Evolutionary conservation across 2,888 invertebrate genomes (phyloP).

Genomic region (Xanthorhoe spadicearia): DNA sequence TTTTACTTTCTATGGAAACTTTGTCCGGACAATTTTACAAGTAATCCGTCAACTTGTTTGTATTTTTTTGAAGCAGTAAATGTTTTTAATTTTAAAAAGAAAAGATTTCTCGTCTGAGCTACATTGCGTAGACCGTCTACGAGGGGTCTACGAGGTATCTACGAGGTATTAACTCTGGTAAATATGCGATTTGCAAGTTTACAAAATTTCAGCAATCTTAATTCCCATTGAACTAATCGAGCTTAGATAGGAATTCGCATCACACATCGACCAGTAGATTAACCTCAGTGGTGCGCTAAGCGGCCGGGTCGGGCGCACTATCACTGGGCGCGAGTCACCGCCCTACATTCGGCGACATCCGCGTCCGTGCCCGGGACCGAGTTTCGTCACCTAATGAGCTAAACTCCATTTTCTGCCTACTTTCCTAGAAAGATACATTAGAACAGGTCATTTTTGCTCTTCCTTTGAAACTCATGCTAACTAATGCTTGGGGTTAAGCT

Average conservation of each 20-base stretch:
- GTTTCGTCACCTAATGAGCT: constrained; percentile 73
- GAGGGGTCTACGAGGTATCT: constrained; percentile 31
- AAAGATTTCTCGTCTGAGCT: not conserved
- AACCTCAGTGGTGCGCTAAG: constrained; percentile 9
- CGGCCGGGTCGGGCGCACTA: constrained; percentile 53
- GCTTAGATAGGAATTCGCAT: not conserved
- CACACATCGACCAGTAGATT: not conserved
- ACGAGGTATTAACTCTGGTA: constrained; percentile 11
- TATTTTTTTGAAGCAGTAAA: constrained; percentile 20
- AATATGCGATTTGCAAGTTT: not conserved
- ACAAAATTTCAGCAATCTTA: not conserved
- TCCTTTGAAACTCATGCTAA: not conserved
- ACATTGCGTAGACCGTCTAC: constrained; percentile 31
- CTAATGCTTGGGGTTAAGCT: not conserved
- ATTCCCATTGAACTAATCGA: too few relatives aligned
- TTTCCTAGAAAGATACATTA: constrained; percentile 18
- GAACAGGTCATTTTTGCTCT: not conserved
- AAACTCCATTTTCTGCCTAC: constrained; percentile 61
- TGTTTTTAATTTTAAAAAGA: not conserved
- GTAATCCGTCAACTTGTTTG: constrained; percentile 26
- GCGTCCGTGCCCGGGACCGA: constrained; percentile 52
- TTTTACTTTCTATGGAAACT: constrained; percentile 41
- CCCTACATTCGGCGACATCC: constrained; percentile 69
- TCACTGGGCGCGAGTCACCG: constrained; percentile 74
- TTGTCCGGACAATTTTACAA: constrained; percentile 30